Base-by-base conservation (phyloP, 2,797 vertebrate genomes). In the Microhierax caerulescens region DNA sequence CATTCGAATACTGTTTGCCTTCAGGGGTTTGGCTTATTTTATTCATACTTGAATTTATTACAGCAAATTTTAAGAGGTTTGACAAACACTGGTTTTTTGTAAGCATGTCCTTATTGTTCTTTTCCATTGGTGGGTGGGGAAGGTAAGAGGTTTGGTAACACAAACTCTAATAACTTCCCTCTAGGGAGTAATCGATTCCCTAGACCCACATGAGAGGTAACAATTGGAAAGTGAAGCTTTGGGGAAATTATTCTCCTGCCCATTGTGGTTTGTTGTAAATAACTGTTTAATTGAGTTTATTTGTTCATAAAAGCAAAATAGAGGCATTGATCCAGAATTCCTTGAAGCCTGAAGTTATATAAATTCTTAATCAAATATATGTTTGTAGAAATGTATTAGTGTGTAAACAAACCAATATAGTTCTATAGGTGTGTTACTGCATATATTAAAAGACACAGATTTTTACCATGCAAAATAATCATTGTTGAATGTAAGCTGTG, bases 361-460 rank as follows among this genome's bases (percentile, higher is more conserved):
- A 93, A 96, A 90, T 90, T 94, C 91, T 96, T 95, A 95, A 97
- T 91, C 90, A 95, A 90, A 76, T 95, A 51, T 80, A 32, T 81
- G 51, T 91, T 93, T 89, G 63, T 91, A 79, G 57, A 81, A 73
- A 74, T 51, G n/a, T 85, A 39, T 88, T 93, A 77, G 30, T 87
- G 70, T 23, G 11, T 39, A 41, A 85, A 74, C 51, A 94, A 84
- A 95, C 95, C 48, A 0, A 90, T 94, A 61, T 28, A 51, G 13
- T 67, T 91, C 72, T 80, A 11, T 48, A 63, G 72, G 82, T 60
- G 34, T 12, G 4, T 75, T 75, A 32, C 68, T 45, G 41, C 43
- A 12, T 10, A 17, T 76, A 88, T 63, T 74, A 68, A 76, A 88
- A 88, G 48, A 69, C 22, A 80, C 22, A 41, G 16, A 10, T 63